These are phyloP conservation scores for Drymonia ruficornis DNA, from an alignment of 2,888 invertebrate species.

Conservation along the genomic window DNA sequence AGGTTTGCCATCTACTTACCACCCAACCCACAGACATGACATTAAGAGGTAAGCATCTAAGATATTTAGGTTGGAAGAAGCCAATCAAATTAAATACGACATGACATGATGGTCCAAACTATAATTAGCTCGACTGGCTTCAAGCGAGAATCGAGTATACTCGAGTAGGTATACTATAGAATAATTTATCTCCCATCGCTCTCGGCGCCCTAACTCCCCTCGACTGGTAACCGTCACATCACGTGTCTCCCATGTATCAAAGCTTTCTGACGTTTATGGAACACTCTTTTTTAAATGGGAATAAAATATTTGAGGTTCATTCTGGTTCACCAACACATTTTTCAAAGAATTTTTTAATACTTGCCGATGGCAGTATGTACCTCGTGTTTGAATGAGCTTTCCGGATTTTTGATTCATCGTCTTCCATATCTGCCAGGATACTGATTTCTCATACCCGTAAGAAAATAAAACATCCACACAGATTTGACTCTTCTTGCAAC, in stretches of 20 bases:
- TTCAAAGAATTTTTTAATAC: slow-evolving; percentile 33
- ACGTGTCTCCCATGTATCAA: slow-evolving; percentile 36
- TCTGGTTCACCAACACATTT: slow-evolving; percentile 27
- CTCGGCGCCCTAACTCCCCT: slow-evolving; percentile 16
- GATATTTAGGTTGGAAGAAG: too few relatives aligned
- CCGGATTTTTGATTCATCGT: too few relatives aligned
- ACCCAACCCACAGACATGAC: too few relatives aligned
- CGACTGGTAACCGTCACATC: slow-evolving; percentile 27
- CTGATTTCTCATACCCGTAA: too few relatives aligned
- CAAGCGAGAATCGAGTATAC: not conserved
- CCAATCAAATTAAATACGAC: too few relatives aligned
- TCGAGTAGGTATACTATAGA: too few relatives aligned
- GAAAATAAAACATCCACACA: too few relatives aligned
- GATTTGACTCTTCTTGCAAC: too few relatives aligned
- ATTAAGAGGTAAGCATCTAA: too few relatives aligned
- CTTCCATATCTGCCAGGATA: not conserved
- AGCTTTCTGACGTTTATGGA: slow-evolving; percentile 37
- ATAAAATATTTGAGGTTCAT: slow-evolving; percentile 35
- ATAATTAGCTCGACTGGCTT: not conserved
- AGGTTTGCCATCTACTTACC: too few relatives aligned
- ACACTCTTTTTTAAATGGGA: slow-evolving; percentile 35
- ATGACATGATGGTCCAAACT: too few relatives aligned
- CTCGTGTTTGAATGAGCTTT: slow-evolving; percentile 10
- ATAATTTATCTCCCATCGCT: slow-evolving; percentile 32
- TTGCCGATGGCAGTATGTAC: slow-evolving; percentile 27